A percentile compares a stretch with the other conserved stretches of the same genome.
Evolutionary conservation across 2,797 vertebrate species (phyloP).

Genomic region (Pyrocephalus nanus): DNA sequence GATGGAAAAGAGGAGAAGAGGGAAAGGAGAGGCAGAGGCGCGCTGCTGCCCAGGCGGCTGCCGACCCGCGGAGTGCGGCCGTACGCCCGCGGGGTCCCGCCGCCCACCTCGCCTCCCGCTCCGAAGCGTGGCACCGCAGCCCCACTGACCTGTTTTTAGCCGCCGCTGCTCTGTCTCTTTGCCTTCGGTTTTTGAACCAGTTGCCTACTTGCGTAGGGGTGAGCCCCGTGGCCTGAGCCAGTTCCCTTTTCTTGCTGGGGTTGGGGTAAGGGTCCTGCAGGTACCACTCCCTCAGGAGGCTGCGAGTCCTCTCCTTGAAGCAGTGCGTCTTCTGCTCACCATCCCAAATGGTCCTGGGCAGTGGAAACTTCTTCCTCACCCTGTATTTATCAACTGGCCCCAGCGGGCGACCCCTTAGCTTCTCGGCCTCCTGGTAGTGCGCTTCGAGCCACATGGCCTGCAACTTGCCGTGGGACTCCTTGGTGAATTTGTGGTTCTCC

Average conservation of each 20-base stretch:
- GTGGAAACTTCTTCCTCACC: constrained; percentile 99
- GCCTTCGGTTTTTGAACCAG: constrained; percentile 99
- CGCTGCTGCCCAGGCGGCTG: not conserved
- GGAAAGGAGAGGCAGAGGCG: not conserved
- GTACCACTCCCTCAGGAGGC: constrained; percentile 99
- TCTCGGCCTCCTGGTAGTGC: constrained; percentile 99
- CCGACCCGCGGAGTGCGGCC: not conserved
- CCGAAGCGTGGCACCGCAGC: not conserved
- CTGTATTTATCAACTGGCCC: constrained; percentile 99
- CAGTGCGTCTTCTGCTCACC: constrained; percentile 99
- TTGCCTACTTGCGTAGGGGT: constrained; percentile 99
- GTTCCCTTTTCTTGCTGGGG: constrained; percentile 99
- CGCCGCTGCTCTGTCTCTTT: constrained; percentile 97
- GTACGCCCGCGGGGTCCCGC: not conserved
- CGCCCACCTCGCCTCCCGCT: not conserved
- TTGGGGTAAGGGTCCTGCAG: constrained; percentile 99
- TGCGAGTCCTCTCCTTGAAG: constrained; percentile 99
- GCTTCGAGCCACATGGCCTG: constrained; percentile 99
- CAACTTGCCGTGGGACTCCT: constrained; percentile 98
- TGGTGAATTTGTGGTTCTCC: constrained; percentile 99
- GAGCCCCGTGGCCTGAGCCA: constrained; percentile 98
- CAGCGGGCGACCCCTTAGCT: constrained; percentile 95
- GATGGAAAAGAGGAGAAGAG: not conserved
- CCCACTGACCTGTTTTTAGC: constrained; percentile 94
- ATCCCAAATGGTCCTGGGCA: constrained; percentile 99